Evolutionary conservation across 2,113 vertebrate species (phyloP).

Genomic region (Rhynchomys soricoides): DNA sequence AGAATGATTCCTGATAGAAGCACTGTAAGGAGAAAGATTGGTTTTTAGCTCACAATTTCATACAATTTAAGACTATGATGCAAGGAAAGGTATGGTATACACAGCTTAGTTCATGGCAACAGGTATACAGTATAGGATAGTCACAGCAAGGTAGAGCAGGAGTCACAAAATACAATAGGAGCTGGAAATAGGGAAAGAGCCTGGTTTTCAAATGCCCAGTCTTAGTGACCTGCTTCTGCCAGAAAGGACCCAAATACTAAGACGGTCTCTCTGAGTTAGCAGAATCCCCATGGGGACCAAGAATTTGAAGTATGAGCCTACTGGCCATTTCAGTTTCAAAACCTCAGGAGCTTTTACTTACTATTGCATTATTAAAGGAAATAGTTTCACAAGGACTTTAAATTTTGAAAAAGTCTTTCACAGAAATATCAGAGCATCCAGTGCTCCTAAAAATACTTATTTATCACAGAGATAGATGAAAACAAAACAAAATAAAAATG

Average conservation of each 20-base stretch:
- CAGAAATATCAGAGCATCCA: not conserved
- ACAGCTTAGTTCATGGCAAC: not conserved
- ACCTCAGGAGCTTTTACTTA: not conserved
- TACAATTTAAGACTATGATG: not conserved
- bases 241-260: not conserved
- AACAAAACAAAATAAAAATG: not conserved
- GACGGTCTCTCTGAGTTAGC: not conserved
- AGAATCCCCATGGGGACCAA: too few species aligned
- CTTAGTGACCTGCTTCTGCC: not conserved
- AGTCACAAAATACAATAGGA: not conserved
- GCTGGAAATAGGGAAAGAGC: not conserved
- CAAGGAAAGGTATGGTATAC: not conserved
- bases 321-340: not conserved
- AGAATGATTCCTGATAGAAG: not conserved
- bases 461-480: not conserved
- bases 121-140: not conserved
- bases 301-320: not conserved
- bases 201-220: not conserved
- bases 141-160: not conserved
- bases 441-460: not conserved
- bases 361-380: conserved; percentile 4
- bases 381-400: not conserved
- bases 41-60: not conserved
- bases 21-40: not conserved
- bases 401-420: not conserved